Evolutionary conservation across 2,888 invertebrate species (phyloP).

Genomic region (Dione vanillae): DNA sequence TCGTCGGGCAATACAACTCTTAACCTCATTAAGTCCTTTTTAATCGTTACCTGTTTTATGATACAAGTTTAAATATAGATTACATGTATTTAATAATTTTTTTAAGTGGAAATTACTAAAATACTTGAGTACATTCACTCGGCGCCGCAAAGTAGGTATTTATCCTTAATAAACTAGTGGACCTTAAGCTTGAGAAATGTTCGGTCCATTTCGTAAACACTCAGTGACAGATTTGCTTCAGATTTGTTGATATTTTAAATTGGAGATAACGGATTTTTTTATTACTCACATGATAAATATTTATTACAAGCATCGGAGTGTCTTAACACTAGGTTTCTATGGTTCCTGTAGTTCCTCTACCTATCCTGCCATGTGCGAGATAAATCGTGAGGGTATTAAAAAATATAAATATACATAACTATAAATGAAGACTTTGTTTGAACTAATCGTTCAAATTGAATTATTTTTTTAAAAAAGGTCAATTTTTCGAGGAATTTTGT

Average conservation of each 20-base stretch:
- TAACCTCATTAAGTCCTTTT: neutral
- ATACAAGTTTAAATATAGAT: conserved; percentile 18
- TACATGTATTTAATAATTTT: conserved; percentile 26
- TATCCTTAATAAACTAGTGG: conserved; percentile 43
- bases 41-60: conserved; percentile 10
- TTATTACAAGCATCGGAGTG: no score
- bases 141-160: conserved; percentile 31
- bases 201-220: conserved; percentile 35
- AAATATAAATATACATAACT: no score
- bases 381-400: no score
- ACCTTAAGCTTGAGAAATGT: conserved; percentile 41
- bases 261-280: neutral
- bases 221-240: conserved; percentile 21
- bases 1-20: neutral
- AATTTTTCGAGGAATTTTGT: no score
- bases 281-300: neutral
- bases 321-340: no score
- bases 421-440: no score
- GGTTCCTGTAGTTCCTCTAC: no score
- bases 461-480: no score
- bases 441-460: no score
- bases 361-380: no score
- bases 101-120: conserved; percentile 30
- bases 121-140: conserved; percentile 37
- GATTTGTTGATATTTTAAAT: neutral